Evolutionary conservation across 2,888 invertebrate species (phyloP).

Genomic region (Eudasyphora cyanicolor): DNA sequence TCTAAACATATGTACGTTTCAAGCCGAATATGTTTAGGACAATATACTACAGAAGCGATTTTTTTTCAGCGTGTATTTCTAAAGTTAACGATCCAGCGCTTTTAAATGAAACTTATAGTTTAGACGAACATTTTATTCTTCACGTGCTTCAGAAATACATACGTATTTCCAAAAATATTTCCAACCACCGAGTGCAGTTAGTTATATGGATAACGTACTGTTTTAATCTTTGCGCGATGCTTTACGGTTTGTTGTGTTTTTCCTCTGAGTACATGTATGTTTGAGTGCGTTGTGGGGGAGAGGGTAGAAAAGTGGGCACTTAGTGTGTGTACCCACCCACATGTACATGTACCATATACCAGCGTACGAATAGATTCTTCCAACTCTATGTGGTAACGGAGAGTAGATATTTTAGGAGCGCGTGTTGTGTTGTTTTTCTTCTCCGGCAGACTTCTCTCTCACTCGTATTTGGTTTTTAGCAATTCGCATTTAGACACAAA

Average conservation of each 20-base stretch:
- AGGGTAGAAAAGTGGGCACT: no score
- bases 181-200: no score
- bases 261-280: conserved; percentile 59
- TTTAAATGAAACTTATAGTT: no score
- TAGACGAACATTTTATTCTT: no score
- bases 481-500: background rate
- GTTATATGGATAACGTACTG: conserved; percentile 40
- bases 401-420: conserved; percentile 17
- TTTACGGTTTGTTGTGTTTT: conserved; percentile 79
- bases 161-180: no score
- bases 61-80: no score
- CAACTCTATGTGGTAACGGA: background rate
- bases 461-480: background rate
- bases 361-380: conserved; percentile 7
- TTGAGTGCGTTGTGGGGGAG: conserved; percentile 53
- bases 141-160: no score
- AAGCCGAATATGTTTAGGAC: no score
- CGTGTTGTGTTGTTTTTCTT: conserved; percentile 10
- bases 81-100: no score
- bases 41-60: no score
- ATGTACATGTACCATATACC: background rate
- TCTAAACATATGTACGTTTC: no score
- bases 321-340: conserved; percentile 4
- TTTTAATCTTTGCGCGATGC: conserved; percentile 72
- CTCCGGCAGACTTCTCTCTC: conserved; percentile 13